These are phyloP conservation scores for Ctenomys sociabilis DNA, from an alignment of 2,113 vertebrate species.

Conservation along the genomic window DNA sequence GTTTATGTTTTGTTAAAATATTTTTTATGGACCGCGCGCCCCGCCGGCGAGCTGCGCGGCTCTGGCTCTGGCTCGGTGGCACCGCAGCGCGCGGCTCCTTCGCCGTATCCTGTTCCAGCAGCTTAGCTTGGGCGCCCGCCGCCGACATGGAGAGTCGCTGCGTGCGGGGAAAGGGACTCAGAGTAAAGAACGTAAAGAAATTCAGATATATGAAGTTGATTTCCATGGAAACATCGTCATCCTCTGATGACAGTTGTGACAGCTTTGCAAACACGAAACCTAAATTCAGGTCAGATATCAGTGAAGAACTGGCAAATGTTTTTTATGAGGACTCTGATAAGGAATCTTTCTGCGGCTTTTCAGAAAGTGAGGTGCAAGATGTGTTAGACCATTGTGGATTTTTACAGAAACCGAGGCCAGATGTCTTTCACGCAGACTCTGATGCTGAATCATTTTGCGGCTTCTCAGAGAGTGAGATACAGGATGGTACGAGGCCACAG, in stretches of 20 bases:
- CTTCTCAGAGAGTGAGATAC: slow-evolving; percentile 91
- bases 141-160: slow-evolving; percentile 80
- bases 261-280: slow-evolving; percentile 95
- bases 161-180: slow-evolving; percentile 81
- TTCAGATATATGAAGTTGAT: slow-evolving; percentile 92
- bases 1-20: neutral
- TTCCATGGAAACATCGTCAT: slow-evolving; percentile 94
- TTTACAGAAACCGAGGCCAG: slow-evolving; percentile 87
- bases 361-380: slow-evolving; percentile 86
- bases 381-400: slow-evolving; percentile 87
- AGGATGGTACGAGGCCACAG: slow-evolving; percentile 87
- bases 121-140: neutral
- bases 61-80: neutral
- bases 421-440: slow-evolving; percentile 84
- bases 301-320: slow-evolving; percentile 85
- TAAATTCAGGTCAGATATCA: slow-evolving; percentile 86
- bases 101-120: rapidly evolving
- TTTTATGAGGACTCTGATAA: slow-evolving; percentile 90
- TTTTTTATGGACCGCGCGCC: neutral
- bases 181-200: slow-evolving; percentile 81
- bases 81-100: neutral
- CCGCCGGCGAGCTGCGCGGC: neutral
- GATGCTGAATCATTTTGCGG: slow-evolving; percentile 90
- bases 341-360: slow-evolving; percentile 87
- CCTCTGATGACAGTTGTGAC: slow-evolving; percentile 98